Evolutionary conservation across 2,888 invertebrate species (phyloP).

Genomic region (Rhagophthalmus giganteus): DNA sequence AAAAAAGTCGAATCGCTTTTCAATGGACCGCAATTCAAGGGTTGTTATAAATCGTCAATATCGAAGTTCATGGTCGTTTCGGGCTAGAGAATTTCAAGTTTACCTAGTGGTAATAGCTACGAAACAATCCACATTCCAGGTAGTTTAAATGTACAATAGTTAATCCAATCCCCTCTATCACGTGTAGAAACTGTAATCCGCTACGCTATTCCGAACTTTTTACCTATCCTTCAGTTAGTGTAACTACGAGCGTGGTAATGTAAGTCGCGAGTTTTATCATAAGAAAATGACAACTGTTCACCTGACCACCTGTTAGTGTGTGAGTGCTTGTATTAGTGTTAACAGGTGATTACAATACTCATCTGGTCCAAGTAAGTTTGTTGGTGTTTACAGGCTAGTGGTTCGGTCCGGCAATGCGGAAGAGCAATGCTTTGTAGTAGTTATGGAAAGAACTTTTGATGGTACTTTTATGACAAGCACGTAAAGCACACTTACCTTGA

Average conservation of each 20-base stretch:
- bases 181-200: conserved; percentile 41
- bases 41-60: too few species aligned
- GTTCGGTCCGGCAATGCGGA: conserved; percentile 32
- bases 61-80: too few species aligned
- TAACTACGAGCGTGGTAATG: conserved; percentile 40
- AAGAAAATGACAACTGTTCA: conserved; percentile 24
- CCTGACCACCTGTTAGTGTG: conserved; percentile 28
- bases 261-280: conserved; percentile 37
- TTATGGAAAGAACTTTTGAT: conserved; percentile 36
- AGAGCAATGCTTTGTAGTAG: conserved; percentile 35
- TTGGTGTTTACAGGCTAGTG: conserved; percentile 21
- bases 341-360: conserved; percentile 26
- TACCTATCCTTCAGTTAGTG: conserved; percentile 46
- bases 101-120: background rate
- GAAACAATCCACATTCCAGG: conserved; percentile 33
- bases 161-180: conserved; percentile 38
- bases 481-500: conserved; percentile 9
- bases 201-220: conserved; percentile 46
- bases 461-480: conserved; percentile 30
- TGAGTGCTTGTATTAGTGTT: conserved; percentile 27
- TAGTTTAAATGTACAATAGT: conserved; percentile 30
- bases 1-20: too few species aligned
- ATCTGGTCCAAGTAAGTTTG: conserved; percentile 25
- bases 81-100: background rate
- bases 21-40: too few species aligned